phyloP scores from a whole-genome alignment of 2,797 vertebrate genomes.

The Oryzias dopingdopingensis region DNA sequence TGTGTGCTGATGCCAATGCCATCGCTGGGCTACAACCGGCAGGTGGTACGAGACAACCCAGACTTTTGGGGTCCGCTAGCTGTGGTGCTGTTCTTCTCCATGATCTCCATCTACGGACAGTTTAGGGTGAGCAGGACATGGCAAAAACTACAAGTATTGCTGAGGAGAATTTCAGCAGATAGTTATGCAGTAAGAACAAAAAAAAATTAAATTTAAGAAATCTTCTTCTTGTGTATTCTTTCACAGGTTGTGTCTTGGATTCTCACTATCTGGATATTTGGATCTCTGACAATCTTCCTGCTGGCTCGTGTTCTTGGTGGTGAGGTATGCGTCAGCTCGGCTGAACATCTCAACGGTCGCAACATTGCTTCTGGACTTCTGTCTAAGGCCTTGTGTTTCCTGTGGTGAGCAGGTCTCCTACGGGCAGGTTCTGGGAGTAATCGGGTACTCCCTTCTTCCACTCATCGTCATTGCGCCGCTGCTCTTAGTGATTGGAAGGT shows the following conservation, averaged over 20 bases:
- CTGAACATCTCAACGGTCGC: neutral
- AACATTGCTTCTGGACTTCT: neutral
- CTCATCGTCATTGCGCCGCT: slow-evolving; percentile 95
- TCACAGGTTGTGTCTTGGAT: slow-evolving; percentile 97
- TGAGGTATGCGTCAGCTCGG: slow-evolving; percentile 80
- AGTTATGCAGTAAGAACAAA: neutral
- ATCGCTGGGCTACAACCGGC: slow-evolving; percentile 96
- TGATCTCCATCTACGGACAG: slow-evolving; percentile 98
- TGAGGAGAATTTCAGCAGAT: too few relatives aligned
- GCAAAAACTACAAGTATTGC: neutral
- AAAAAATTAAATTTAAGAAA: neutral
- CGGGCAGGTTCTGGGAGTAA: slow-evolving; percentile 96
- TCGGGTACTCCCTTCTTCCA: slow-evolving; percentile 96
- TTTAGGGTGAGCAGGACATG: slow-evolving; percentile 84
- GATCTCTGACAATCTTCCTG: slow-evolving; percentile 95
- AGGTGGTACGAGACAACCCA: slow-evolving; percentile 97
- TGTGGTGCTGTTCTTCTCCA: slow-evolving; percentile 96
- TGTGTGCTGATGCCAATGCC: slow-evolving; percentile 99
- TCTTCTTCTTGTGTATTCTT: neutral
- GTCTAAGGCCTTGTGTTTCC: too few relatives aligned
- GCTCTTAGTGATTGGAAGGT: slow-evolving; percentile 89
- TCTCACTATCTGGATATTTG: slow-evolving; percentile 99
- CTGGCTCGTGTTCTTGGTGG: slow-evolving; percentile 96
- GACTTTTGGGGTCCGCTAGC: slow-evolving; percentile 98
- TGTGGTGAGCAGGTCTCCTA: slow-evolving; percentile 86